phyloP scores from a whole-genome alignment of 2,797 vertebrate genomes.

The Sebastolobus alascanus region DNA sequence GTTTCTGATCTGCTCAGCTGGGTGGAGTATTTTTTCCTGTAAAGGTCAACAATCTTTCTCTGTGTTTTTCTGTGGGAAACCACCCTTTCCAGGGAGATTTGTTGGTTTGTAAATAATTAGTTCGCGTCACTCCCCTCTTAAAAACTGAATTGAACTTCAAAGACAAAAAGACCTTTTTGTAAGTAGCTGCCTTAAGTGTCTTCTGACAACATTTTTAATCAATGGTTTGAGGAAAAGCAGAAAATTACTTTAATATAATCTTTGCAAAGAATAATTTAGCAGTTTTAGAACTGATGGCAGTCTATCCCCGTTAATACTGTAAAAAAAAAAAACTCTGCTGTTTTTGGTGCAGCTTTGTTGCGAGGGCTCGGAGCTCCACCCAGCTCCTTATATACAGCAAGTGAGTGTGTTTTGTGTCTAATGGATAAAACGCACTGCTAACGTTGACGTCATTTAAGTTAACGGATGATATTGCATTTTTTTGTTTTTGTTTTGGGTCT shows the following conservation, averaged over 20 bases:
- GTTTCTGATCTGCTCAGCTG: neutral
- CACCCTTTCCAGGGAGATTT: neutral
- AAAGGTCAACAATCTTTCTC: neutral
- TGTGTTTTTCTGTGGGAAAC: neutral
- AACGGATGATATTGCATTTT: neutral
- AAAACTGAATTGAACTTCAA: neutral
- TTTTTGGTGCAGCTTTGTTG: accelerated
- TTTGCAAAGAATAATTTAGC: neutral
- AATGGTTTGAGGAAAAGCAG: neutral
- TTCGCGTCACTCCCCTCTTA: neutral
- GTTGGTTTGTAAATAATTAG: neutral
- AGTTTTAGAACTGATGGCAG: neutral
- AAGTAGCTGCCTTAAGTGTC: neutral
- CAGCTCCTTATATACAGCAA: neutral
- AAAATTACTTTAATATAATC: neutral
- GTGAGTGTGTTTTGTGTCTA: neutral
- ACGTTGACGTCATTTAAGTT: neutral
- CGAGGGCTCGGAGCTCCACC: slow-evolving; percentile 46
- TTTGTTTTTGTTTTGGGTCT: neutral
- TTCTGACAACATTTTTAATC: neutral
- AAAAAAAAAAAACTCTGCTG: neutral
- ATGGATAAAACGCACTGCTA: neutral
- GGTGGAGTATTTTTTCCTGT: neutral
- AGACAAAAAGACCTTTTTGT: neutral
- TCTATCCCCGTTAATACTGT: neutral